phyloP scores from a whole-genome alignment of 1,140 invertebrate genomes.

The Gryllus bimaculatus region DNA sequence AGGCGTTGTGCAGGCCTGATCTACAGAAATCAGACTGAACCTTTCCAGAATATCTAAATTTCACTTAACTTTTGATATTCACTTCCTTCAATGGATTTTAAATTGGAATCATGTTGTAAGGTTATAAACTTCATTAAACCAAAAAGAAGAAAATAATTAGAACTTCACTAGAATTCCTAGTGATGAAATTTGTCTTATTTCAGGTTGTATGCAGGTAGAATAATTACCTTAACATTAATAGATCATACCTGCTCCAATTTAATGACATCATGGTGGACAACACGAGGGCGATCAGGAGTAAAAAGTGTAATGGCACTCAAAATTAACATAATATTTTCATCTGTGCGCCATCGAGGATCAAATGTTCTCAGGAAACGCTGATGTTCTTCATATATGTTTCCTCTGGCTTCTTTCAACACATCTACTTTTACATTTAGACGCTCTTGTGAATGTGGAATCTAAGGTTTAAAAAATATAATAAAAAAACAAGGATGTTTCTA shows the following conservation, averaged over 20 bases:
- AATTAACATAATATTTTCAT: conserved; percentile 83
- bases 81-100: too few relatives aligned
- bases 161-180: too few relatives aligned
- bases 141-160: too few relatives aligned
- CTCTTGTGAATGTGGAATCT: conserved; percentile 66
- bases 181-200: too few relatives aligned
- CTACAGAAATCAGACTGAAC: too few relatives aligned
- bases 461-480: background rate
- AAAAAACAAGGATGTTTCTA: background rate
- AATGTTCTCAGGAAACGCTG: conserved; percentile 72
- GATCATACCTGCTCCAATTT: conserved; percentile 67
- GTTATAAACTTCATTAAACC: too few relatives aligned
- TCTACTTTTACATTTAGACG: conserved; percentile 69
- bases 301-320: conserved; percentile 84
- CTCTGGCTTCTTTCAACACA: conserved; percentile 75
- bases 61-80: too few relatives aligned
- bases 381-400: conserved; percentile 77
- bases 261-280: conserved; percentile 75
- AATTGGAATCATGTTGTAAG: too few relatives aligned
- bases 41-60: too few relatives aligned
- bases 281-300: conserved; percentile 65
- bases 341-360: conserved; percentile 63
- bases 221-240: too few relatives aligned
- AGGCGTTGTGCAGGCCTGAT: too few relatives aligned
- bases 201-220: too few relatives aligned